These are phyloP conservation scores for Canis aureus DNA, from an alignment of 2,113 vertebrate genomes.

Conservation along the genomic window DNA sequence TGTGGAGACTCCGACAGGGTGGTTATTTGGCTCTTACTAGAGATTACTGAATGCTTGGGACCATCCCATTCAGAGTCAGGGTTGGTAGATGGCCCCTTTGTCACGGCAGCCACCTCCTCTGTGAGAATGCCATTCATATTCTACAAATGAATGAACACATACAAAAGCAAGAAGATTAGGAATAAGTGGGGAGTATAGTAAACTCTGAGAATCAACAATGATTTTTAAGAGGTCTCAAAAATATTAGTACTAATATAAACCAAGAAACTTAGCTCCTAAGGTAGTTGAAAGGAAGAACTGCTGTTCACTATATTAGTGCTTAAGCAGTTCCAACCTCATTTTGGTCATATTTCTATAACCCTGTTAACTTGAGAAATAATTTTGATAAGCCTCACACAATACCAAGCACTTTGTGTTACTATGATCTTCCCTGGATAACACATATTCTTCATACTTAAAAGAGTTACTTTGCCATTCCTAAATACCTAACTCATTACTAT, in stretches of 20 bases:
- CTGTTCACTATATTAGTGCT: neutral
- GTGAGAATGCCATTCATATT: slow-evolving; percentile 85
- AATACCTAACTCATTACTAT: slow-evolving; percentile 14
- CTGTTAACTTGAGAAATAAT: slow-evolving; percentile 19
- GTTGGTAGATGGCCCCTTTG: slow-evolving; percentile 81
- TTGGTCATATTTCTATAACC: neutral
- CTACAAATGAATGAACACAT: slow-evolving; percentile 89
- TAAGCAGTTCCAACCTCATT: slow-evolving; percentile 9
- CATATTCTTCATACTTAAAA: neutral
- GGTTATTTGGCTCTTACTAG: slow-evolving; percentile 84
- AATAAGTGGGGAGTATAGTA: slow-evolving; percentile 56
- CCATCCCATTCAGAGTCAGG: slow-evolving; percentile 84
- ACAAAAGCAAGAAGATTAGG: slow-evolving; percentile 87
- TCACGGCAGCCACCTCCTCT: slow-evolving; percentile 87
- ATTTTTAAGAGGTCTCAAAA: slow-evolving; percentile 71
- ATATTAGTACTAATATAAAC: slow-evolving; percentile 69
- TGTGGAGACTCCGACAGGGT: slow-evolving; percentile 75
- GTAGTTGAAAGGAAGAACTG: slow-evolving; percentile 50
- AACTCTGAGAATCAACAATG: slow-evolving; percentile 57
- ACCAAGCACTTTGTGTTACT: neutral
- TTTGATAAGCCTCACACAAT: neutral
- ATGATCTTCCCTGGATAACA: neutral
- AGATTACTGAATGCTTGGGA: slow-evolving; percentile 82
- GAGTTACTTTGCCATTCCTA: neutral
- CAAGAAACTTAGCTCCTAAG: slow-evolving; percentile 29